Evolutionary conservation across 53 echinoderm and acorn worm genomes (phyloP).

Genomic region (Luidia sarsii): DNA sequence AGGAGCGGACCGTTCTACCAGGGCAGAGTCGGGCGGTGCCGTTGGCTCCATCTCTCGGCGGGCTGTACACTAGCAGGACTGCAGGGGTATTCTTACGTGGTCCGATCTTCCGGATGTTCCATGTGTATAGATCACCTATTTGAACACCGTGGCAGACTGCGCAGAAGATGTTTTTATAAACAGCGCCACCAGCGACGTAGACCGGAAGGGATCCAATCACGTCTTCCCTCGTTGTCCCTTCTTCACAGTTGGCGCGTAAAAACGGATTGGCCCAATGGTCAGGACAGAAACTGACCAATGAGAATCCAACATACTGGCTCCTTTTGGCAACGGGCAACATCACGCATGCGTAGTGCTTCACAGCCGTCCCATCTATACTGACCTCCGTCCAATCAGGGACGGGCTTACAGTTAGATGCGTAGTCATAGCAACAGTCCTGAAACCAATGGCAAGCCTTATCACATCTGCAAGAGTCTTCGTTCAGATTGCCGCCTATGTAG

Average conservation of each 20-base stretch:
- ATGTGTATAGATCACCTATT: not conserved
- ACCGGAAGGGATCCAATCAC: constrained; percentile 68
- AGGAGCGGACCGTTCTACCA: not conserved
- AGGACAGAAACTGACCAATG: constrained; percentile 34
- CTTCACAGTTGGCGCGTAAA: not conserved
- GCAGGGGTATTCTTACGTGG: too few species aligned
- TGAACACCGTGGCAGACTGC: constrained; percentile 58
- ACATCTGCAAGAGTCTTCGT: constrained; percentile 1
- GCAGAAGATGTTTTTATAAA: constrained; percentile 74
- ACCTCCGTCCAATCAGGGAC: not conserved
- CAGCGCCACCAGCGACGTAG: constrained; percentile 43
- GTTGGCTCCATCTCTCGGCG: too few species aligned
- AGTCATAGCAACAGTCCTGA: constrained; percentile 68
- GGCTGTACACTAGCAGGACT: too few species aligned
- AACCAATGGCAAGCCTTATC: constrained; percentile 49
- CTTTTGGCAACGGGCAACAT: not conserved
- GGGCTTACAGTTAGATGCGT: not conserved
- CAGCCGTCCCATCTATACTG: not conserved
- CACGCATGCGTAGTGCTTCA: constrained; percentile 9
- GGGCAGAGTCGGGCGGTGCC: constrained; percentile 14
- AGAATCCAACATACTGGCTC: not conserved
- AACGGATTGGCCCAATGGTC: not conserved
- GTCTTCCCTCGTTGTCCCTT: constrained; percentile 4
- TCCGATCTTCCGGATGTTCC: not conserved
- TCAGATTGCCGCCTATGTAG: too few species aligned